Evolutionary conservation across 2,113 vertebrate species (phyloP).

Genomic region (Accipiter virgatus): DNA sequence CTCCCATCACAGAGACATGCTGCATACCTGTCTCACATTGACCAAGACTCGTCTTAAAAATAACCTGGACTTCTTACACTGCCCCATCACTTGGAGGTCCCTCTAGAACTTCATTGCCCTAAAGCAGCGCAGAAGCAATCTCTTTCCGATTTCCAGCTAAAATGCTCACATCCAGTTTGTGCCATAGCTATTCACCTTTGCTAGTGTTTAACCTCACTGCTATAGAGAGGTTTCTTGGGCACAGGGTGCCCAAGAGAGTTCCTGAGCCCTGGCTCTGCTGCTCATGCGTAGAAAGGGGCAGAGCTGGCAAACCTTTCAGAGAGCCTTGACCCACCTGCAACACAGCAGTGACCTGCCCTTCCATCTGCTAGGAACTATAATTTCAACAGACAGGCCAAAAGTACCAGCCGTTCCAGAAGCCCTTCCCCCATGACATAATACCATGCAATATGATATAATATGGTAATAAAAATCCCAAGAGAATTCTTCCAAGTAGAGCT

Average conservation of each 20-base stretch:
- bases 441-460: neutral
- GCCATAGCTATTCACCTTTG: neutral
- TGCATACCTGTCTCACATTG: neutral
- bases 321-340: neutral
- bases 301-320: neutral
- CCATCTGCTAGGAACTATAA: neutral
- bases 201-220: neutral
- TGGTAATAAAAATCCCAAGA: neutral
- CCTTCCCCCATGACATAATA: neutral
- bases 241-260: neutral
- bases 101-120: neutral
- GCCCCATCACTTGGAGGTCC: neutral
- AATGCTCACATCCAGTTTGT: neutral
- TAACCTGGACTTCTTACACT: neutral
- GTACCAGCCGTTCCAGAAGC: neutral
- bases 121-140: neutral
- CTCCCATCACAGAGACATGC: neutral
- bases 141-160: neutral
- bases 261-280: neutral
- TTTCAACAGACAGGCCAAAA: neutral
- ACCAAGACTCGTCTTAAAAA: neutral
- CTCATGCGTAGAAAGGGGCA: rapidly evolving
- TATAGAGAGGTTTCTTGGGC: neutral
- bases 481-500: neutral
- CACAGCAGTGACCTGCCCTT: neutral